Base-by-base conservation (phyloP, 1,140 invertebrate species). In the Himalopsyche phryganea region DNA sequence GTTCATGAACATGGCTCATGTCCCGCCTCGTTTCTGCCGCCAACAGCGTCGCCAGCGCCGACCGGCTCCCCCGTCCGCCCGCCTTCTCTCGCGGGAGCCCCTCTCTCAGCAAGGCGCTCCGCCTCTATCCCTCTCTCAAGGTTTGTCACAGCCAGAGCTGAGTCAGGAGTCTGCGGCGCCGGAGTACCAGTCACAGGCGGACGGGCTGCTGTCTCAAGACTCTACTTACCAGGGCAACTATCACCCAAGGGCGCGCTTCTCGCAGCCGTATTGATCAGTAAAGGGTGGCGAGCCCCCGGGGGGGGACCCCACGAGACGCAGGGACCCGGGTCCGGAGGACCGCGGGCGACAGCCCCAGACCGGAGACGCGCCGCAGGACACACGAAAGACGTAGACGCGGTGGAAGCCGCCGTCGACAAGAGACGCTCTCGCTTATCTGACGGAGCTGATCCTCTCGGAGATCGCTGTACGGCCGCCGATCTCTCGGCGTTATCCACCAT, bases 171-270 rank as follows among this genome's bases (percentile, higher is more conserved):
- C 88, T 19, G 89, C 89, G 66, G 83, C 89, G 57, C 89, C 90
- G 60, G 92, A 95, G 62, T 92, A 93, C 71, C 92, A 93, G 66
- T 96, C 92, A 20, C 94, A 96, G 74, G 91, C 93, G 79, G 94
- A 97, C 69, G 92, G 91, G 40, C 81, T 98, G 57, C 77, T 98
- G 62, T 97, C 94, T 3, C 94, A 98, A 77, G 94, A 98, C 76
- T 95, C 92, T 6, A 92, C 90, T 59, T 96, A 94, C 76, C 91
- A 94, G 75, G 89, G 81, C 64, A 81, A 81, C 56, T 84, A 82
- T 65, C 81, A 82, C 64, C 80, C 80, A 67, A 80, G 81, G 65
- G 80, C 80, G 68, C 81, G 82, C 61, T 80, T 79, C 68, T 78
- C 77, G 60, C 82, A 83, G 70, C 77, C 77, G 17, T 83, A 84